phyloP scores from a whole-genome alignment of 1,140 invertebrate species.

The Drosophila novamexicana region DNA sequence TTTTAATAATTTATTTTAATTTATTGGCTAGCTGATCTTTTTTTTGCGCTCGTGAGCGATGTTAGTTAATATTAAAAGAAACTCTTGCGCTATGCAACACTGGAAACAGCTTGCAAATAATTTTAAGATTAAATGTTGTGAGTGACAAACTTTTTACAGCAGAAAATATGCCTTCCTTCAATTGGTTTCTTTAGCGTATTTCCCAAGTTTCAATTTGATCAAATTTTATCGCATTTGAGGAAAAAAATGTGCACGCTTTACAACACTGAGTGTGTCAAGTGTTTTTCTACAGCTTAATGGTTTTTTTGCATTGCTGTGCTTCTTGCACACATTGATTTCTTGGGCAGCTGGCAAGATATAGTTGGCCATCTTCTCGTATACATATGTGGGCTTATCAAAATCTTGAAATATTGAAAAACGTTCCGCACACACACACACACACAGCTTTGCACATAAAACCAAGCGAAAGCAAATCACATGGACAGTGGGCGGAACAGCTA shows the following conservation, averaged over 20 bases:
- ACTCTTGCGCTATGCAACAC: no score
- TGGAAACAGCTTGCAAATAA: no score
- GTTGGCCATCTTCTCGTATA: not conserved
- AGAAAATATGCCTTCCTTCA: no score
- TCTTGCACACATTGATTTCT: not conserved
- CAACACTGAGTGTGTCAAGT: no score
- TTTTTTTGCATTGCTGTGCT: not conserved
- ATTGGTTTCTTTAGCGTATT: not conserved
- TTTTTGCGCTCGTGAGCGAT: not conserved
- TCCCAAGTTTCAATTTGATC: not conserved
- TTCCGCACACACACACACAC: conserved; percentile 9
- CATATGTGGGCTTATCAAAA: conserved; percentile 62
- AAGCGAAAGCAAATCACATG: conserved; percentile 43
- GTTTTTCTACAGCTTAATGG: no score
- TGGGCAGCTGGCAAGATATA: not conserved
- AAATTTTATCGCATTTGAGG: not conserved
- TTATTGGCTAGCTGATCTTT: not conserved
- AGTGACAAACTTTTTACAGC: no score
- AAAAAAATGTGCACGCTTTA: no score
- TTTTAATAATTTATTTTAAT: no score
- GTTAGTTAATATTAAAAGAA: no score
- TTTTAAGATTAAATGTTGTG: no score
- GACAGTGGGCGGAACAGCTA: conserved; percentile 40
- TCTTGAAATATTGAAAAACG: conserved; percentile 61
- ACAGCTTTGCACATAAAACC: conserved; percentile 29